phyloP scores from a whole-genome alignment of 2,888 invertebrate genomes.

The Protonemura montana region DNA sequence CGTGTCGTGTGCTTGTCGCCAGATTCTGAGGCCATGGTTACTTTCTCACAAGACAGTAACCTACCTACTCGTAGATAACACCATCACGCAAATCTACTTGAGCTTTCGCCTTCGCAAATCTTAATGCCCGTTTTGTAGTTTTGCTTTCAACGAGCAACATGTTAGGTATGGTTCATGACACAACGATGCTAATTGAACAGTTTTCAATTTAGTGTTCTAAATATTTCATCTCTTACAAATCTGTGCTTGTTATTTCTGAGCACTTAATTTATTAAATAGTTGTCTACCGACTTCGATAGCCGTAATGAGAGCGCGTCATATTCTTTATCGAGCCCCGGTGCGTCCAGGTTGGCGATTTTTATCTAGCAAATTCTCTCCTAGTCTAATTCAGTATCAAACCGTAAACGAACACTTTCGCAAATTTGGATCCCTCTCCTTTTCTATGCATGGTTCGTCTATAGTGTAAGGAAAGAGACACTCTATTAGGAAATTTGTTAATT shows the following conservation, averaged over 20 bases:
- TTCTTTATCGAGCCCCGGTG: no score
- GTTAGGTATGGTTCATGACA: background rate
- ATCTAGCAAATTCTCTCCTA: no score
- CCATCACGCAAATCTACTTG: background rate
- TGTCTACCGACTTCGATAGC: no score
- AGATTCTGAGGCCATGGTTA: background rate
- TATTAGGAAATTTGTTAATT: no score
- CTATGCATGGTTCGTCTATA: no score
- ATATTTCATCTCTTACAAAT: background rate
- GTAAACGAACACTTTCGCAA: no score
- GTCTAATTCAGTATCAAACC: no score
- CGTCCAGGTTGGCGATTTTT: no score
- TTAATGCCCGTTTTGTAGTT: background rate
- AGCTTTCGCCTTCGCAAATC: background rate
- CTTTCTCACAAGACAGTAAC: background rate
- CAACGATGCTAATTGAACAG: background rate
- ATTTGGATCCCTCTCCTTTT: no score
- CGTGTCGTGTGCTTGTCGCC: background rate
- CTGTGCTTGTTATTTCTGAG: background rate
- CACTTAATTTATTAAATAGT: no score
- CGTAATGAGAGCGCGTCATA: no score
- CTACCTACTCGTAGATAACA: background rate
- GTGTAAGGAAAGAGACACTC: no score
- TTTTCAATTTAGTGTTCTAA: slow-evolving; percentile 7
- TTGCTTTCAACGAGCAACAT: background rate